Evolutionary conservation across 2,888 invertebrate species (phyloP).

Genomic region (Laspeyria flexula): DNA sequence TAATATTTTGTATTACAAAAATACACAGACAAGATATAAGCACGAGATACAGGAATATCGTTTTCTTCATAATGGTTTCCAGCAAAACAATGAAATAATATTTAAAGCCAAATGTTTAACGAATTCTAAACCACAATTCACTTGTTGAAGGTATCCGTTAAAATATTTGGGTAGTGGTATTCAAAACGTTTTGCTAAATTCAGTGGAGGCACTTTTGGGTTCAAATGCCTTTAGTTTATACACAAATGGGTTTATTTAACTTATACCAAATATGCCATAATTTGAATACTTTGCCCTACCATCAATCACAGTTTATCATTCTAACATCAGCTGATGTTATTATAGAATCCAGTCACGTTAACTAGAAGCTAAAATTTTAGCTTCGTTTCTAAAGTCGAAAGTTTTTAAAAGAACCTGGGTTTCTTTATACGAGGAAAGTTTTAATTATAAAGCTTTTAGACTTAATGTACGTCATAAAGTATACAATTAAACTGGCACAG

Average conservation of each 20-base stretch:
- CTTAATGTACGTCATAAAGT: not conserved
- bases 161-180: not conserved
- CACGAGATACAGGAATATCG: no score
- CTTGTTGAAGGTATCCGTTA: constrained; percentile 21
- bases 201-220: not conserved
- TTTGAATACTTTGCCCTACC: no score
- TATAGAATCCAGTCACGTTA: not conserved
- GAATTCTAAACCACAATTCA: constrained; percentile 11
- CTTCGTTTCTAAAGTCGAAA: not conserved
- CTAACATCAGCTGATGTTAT: no score
- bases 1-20: no score
- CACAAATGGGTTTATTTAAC: no score
- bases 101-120: not conserved
- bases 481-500: not conserved
- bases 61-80: no score
- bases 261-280: no score
- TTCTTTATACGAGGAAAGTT: not conserved
- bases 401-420: not conserved
- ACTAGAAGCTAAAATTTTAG: not conserved
- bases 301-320: no score
- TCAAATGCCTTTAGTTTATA: not conserved
- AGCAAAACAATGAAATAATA: not conserved
- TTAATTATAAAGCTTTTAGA: not conserved
- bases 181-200: not conserved
- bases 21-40: no score